Evolutionary conservation across 30 jellyfish, hydroid and myxozoan species (phyloP), one percentile per base, ranked within the genome.

Genomic region (Chironex yamaguchii): DNA sequence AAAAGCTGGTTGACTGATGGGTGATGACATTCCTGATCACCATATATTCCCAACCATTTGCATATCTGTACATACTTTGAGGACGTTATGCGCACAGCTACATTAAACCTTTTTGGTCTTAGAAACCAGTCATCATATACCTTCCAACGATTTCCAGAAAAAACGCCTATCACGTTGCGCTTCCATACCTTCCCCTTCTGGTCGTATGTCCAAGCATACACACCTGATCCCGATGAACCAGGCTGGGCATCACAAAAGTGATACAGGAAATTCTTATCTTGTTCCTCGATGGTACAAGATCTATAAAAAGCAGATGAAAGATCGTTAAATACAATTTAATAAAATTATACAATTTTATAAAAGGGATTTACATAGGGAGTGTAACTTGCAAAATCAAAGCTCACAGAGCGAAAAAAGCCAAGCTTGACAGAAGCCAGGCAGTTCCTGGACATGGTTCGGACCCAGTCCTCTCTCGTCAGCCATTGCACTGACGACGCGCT

Each of bases 201-300:
- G 87, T 84, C 84, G 93, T 35, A 94, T 29, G 81, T 89, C 99
- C 99, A 94, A 20, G 99, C 83, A 82, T 94, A 94, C 34, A 94
- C 99, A n/a, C 99, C 99, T 32, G 99, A 89, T 13, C 99, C 99
- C 0, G 99, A 94, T 4, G 99, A 94, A 4, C 99, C 99, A 28
- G 77, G 96, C 89, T 89, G 49, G 0, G 99, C 99, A 58, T 94
- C 99, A 49, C 99, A 94, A 86, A 70, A 94, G 62, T 94, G 99
- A 78, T 94, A 94, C 27, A 94, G 36, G 66, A 94, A 94, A 49
- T 82, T 86, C 74, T 87, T 85, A 85, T 94, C 99, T 24, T 94
- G 97, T 26, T 91, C 97, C 23, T 89, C 96, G 23, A 94, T 94
- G 34, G 89, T 89, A 90, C 99, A 94, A 13, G 99, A 82, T 68